Conservation (phyloP, 2,888 invertebrate species). For the Heliconius charithonia region DNA sequence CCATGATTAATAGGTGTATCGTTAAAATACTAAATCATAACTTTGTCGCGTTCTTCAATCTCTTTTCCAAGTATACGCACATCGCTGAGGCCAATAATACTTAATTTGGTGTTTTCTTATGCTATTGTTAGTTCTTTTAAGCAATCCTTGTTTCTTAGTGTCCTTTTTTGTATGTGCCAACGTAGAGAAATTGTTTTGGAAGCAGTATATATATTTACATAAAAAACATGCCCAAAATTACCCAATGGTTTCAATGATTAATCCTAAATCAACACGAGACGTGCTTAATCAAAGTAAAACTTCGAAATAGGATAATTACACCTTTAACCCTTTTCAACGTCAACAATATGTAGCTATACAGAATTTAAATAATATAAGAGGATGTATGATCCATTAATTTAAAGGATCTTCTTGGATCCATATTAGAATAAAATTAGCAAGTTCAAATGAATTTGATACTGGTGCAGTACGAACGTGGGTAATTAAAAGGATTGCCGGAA, state of each 20-base stretch:
- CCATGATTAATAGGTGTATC: too few relatives aligned
- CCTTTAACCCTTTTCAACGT: constrained; percentile 20
- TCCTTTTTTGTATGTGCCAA: too few relatives aligned
- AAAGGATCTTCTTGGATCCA: background rate
- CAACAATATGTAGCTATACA: constrained; percentile 14
- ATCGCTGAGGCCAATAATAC: too few relatives aligned
- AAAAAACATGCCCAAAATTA: background rate
- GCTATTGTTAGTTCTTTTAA: too few relatives aligned
- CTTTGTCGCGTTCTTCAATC: too few relatives aligned
- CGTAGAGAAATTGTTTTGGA: too few relatives aligned
- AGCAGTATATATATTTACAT: too few relatives aligned
- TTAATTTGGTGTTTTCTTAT: too few relatives aligned
- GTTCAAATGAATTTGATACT: background rate
- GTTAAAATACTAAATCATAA: too few relatives aligned
- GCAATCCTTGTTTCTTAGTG: too few relatives aligned
- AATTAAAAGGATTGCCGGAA: constrained; percentile 16
- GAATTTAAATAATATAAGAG: background rate
- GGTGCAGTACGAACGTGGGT: background rate
- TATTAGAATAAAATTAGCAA: background rate
- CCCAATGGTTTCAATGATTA: background rate
- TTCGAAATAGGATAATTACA: constrained; percentile 5
- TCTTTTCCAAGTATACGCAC: too few relatives aligned
- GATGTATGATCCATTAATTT: background rate
- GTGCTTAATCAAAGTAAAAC: background rate
- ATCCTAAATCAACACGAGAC: background rate